A percentile compares a stretch with the other conserved stretches of the same genome.
Conservation (phyloP, 2,888 invertebrate species). For the Graphium colonna region DNA sequence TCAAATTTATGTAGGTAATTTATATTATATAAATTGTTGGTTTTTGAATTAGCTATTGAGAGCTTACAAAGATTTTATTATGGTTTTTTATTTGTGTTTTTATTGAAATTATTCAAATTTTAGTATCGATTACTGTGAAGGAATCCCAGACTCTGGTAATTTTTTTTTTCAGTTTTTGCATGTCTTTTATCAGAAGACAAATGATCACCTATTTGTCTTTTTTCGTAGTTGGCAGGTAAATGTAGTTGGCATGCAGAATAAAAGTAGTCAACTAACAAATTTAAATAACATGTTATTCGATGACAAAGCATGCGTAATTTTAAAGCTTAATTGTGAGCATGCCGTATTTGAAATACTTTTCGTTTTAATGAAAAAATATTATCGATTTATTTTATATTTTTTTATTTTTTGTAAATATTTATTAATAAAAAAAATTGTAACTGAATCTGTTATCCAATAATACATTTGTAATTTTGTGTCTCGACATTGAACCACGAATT, state of each 20-base stretch:
- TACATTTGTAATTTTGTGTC: too few species aligned
- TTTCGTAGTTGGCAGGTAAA: conserved; percentile 6
- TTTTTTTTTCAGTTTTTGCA: conserved; percentile 8
- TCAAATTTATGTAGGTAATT: too few species aligned
- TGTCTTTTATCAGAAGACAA: conserved; percentile 8
- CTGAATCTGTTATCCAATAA: too few species aligned
- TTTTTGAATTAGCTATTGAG: too few species aligned
- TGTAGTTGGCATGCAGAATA: conserved; percentile 21
- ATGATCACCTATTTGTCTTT: neutral
- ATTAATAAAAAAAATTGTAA: too few species aligned
- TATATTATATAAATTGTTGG: too few species aligned
- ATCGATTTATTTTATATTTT: too few species aligned
- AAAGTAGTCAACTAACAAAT: conserved; percentile 16
- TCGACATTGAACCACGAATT: too few species aligned
- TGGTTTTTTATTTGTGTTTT: neutral
- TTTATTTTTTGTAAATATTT: too few species aligned
- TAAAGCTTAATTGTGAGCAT: conserved; percentile 19
- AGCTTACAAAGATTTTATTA: too few species aligned
- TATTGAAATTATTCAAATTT: neutral
- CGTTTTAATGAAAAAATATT: too few species aligned
- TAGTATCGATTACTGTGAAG: conserved; percentile 7
- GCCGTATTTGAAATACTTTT: neutral
- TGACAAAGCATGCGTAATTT: conserved; percentile 14
- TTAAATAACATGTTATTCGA: conserved; percentile 3
- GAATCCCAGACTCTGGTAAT: conserved; percentile 15